Conservation (phyloP, 2,113 vertebrate genomes). For the Canis aureus region DNA sequence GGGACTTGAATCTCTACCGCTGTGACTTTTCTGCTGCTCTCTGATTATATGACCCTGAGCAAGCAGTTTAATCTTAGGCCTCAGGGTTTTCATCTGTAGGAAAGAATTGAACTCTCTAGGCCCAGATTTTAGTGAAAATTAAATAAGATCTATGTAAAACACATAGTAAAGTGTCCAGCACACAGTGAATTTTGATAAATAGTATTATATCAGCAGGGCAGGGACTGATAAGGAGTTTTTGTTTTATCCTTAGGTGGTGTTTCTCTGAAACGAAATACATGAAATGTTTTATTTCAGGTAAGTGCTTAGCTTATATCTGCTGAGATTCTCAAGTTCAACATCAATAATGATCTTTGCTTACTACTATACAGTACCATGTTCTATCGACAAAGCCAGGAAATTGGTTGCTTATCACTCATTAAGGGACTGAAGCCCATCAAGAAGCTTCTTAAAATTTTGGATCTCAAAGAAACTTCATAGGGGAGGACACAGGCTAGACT, state of each 20-base stretch:
- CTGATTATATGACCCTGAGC: background rate
- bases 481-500: background rate
- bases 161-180: background rate
- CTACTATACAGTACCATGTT: slow-evolving; percentile 51
- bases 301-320: slow-evolving; percentile 39
- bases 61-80: background rate
- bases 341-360: slow-evolving; percentile 79
- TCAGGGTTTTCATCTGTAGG: background rate
- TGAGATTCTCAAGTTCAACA: slow-evolving; percentile 74
- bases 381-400: slow-evolving; percentile 71
- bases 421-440: background rate
- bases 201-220: background rate
- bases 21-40: background rate
- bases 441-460: background rate
- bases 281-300: slow-evolving; percentile 24
- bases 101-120: background rate
- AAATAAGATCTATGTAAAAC: background rate
- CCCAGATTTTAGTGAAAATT: slow-evolving; percentile 51
- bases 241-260: slow-evolving; percentile 51
- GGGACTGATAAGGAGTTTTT: background rate
- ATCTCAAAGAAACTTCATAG: slow-evolving; percentile 30
- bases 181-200: background rate
- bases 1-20: background rate
- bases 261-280: slow-evolving; percentile 58
- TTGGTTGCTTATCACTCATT: background rate